phyloP scores from a whole-genome alignment of 2,797 vertebrate genomes.

The Chelon auratus region DNA sequence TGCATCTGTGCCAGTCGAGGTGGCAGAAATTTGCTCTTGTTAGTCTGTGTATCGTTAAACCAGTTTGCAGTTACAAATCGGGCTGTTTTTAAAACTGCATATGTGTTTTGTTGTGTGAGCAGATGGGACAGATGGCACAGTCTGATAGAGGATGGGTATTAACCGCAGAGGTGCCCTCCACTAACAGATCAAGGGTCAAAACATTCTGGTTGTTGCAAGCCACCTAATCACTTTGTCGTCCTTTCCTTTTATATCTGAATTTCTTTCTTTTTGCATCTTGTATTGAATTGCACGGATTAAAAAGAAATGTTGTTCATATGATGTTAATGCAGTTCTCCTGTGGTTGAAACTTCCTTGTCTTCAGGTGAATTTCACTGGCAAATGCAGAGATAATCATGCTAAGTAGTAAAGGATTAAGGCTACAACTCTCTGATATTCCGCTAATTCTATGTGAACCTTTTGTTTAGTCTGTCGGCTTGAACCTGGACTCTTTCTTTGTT shows the following conservation, averaged over 20 bases:
- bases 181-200: conserved; percentile 18
- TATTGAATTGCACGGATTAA: background rate
- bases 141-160: conserved; percentile 35
- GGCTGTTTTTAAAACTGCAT: background rate
- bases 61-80: background rate
- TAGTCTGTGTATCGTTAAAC: background rate
- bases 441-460: conserved; percentile 18
- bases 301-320: background rate
- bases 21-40: conserved; percentile 14
- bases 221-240: background rate
- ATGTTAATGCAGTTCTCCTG: background rate
- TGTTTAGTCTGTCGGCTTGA: conserved; percentile 1
- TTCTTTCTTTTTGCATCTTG: background rate
- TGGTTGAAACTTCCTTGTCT: background rate
- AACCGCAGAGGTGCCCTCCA: conserved; percentile 21
- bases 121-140: conserved; percentile 45
- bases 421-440: background rate
- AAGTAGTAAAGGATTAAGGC: conserved; percentile 37
- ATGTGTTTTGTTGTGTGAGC: conserved; percentile 5
- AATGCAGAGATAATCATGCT: conserved; percentile 33
- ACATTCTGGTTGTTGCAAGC: background rate
- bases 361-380: background rate
- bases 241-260: background rate
- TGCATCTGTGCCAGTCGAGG: background rate
- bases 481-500: background rate